Base-by-base conservation (phyloP, 2,797 vertebrate genomes). In the Graptemys geographica region DNA sequence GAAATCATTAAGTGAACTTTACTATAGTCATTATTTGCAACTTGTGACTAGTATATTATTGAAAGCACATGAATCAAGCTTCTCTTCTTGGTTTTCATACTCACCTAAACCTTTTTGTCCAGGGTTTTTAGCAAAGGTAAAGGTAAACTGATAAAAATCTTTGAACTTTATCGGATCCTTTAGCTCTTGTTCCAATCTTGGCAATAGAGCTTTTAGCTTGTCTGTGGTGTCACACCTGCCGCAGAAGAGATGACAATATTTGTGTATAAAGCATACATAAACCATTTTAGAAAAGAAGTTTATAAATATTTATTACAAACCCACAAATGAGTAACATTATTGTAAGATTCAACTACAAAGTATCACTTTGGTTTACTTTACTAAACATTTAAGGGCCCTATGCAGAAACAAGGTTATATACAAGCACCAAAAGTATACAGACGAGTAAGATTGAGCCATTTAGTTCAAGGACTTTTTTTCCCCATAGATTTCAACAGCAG, bases 81-180 rank as follows among this genome's bases (percentile, higher is more conserved):
- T 33, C 69, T 28, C 41, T 27, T 31, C 41, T 0, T 0, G 44
- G 49, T 28, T 85, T 84, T 51, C 56, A 85, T 95, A 98, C 98
- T 98, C 98, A 99, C 99, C 99, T 98, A 99, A 98, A 96, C 99
- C 99, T 97, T 99, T 99, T 96, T 99, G 99, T 95, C 99, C 99
- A 79, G 99, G 99, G 96, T 99, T 99, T 98, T 99, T 99, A 96
- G 99, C 99, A 98, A 99, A 99, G 96, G 99, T 99, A 98, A 99
- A 99, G 93, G 99, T 99, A 98, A 99, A 99, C 96, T 99, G 99
- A 98, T 99, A 99, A 97, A 99, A 99, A 95, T 99, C 99, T 98
- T 99, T 99, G 97, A 99, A 99, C 96, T 99, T 99, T 84, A 97
- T 98, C 27, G 98, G 97, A 95, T 99, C 99, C 98, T 99, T 99